Evolutionary conservation across 2,888 invertebrate genomes (phyloP), one percentile per base, ranked within the genome.

Genomic region (Drosophila aldrichi): DNA sequence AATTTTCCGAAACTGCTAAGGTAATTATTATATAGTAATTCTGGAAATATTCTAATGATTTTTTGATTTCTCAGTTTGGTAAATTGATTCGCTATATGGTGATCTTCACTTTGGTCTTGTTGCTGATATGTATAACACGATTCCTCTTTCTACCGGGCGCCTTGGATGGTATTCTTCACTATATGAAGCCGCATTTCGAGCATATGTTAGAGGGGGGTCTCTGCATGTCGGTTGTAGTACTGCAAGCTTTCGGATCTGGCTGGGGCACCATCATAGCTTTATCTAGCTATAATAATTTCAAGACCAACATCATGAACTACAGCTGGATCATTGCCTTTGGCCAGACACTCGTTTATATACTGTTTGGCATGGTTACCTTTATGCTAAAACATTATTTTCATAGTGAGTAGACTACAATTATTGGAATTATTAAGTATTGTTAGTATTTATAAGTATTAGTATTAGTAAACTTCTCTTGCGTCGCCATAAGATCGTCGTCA

Each of bases 221-320:
- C 0, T 58, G 58, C 7, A 70, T 89, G 20, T 76, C 88, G 0
- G 16, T 90, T 0, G 61, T 84, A 57, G 81, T 85, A 0, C 57
- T 97, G 92, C 97, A 96, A 90, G 97, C 97, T 0, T 95, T 98
- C 32, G 98, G 98, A 1, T 96, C 96, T 0, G 97, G 97, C 1
- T 97, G 96, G 96, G 97, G 97, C 36, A 96, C 96, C 6, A 94
- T 97, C 44, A 94, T 97, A 64, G 96, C 96, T 80, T 95, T 97
- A 95, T 96, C 97, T 36, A 97, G 97, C 91, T 97, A 96, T 91
- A 97, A 97, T 90, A 94, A 94, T 71, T 96, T 96, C 88, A 94
- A 95, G 82, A 96, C 96, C 75, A 95, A 96, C 77, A 96, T 95
- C 79, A 94, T 95, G 92, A 74, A 58, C 12, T 87, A 86, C 22